Conservation (phyloP, 2,888 invertebrate genomes). For the Eupithecia subumbrata region DNA sequence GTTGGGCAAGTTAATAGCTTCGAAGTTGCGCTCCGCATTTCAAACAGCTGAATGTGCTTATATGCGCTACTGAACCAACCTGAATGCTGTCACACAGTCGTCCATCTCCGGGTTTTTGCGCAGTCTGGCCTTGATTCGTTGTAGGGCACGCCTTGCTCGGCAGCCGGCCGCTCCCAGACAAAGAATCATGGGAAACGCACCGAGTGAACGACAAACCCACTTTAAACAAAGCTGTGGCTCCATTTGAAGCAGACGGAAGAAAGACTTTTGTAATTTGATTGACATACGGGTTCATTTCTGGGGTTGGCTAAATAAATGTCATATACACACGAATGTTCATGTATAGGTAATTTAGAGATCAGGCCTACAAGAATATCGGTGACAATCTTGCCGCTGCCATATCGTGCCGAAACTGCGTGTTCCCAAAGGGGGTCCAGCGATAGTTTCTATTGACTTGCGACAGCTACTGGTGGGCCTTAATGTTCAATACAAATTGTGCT, state of each 20-base stretch:
- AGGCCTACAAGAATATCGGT: not conserved
- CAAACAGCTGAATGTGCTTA: constrained; percentile 47
- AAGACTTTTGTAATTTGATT: constrained; percentile 36
- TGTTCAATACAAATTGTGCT: constrained; percentile 1
- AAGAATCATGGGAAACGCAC: constrained; percentile 70
- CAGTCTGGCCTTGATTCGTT: constrained; percentile 67
- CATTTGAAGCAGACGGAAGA: constrained; percentile 46
- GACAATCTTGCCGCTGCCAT: not conserved
- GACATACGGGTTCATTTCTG: constrained; percentile 40
- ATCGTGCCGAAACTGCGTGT: not conserved
- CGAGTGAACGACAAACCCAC: constrained; percentile 46
- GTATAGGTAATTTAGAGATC: not conserved
- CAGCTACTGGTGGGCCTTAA: not conserved
- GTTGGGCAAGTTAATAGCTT: constrained; percentile 42
- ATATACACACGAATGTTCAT: not conserved
- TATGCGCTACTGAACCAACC: constrained; percentile 55
- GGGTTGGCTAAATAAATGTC: constrained; percentile 1
- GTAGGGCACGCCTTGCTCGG: constrained; percentile 72
- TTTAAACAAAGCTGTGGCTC: constrained; percentile 48
- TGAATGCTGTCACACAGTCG: constrained; percentile 55
- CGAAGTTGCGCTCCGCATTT: constrained; percentile 46
- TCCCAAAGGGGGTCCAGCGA: not conserved
- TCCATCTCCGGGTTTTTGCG: constrained; percentile 72
- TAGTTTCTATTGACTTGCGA: not conserved
- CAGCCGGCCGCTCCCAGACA: constrained; percentile 68